A percentile compares a stretch with the other conserved stretches of the same genome.
Evolutionary conservation across 2,113 vertebrate species (phyloP).

Genomic region (Phaethornis superciliosus): DNA sequence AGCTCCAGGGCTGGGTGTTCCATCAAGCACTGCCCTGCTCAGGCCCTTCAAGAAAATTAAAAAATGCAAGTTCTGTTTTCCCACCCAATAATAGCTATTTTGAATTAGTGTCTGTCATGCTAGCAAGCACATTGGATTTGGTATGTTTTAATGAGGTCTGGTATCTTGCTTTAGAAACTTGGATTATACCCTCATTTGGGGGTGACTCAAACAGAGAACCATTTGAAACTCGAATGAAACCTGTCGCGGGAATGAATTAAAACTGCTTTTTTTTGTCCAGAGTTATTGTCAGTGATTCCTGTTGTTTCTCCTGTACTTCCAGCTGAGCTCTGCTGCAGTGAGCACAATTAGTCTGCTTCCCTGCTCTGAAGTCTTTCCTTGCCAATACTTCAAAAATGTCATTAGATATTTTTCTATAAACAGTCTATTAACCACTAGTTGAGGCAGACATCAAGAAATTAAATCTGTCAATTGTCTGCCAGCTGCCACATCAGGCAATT

Average conservation of each 20-base stretch:
- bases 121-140: neutral
- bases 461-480: neutral
- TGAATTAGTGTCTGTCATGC: neutral
- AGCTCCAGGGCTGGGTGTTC: too few species aligned
- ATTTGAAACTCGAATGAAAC: neutral
- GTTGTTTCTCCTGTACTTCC: neutral
- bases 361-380: neutral
- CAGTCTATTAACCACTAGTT: neutral
- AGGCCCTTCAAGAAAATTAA: too few species aligned
- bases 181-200: neutral
- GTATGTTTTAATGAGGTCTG: neutral
- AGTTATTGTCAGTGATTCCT: neutral
- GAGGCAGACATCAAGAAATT: neutral
- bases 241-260: neutral
- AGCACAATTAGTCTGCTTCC: neutral
- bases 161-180: neutral
- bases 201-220: neutral
- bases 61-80: too few species aligned
- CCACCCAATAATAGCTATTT: neutral
- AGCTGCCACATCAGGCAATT: neutral
- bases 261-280: neutral
- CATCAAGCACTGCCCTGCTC: too few species aligned
- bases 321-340: neutral
- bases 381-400: neutral
- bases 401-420: neutral